Evolutionary conservation across 2,797 vertebrate species (phyloP), one percentile per base, ranked within the genome.

Genomic region (Salarias fasciatus): DNA sequence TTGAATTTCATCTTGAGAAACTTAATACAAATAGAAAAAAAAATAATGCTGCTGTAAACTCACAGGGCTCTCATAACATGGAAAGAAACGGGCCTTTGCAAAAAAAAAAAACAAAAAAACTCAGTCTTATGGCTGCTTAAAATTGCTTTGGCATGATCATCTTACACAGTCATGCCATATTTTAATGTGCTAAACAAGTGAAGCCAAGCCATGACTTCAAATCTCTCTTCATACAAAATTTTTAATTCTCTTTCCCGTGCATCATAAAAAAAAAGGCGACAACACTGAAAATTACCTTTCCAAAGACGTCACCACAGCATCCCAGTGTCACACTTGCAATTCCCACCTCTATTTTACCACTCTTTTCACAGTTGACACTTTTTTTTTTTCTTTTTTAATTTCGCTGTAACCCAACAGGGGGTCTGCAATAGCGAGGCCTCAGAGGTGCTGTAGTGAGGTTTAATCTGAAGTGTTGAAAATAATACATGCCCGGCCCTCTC

Each of bases 381-480:
- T 28, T 60, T 45, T 37, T 41, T 67, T 31, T 48, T 15, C 7
- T 14, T 58, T 57, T 83, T 84, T 68, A 74, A 82, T 80, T 84
- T 81, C 5, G 36, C 70, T 63, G 58, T 72, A 81, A 83, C 70
- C 56, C 80, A 78, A 80, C 80, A 80, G 80, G 86, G 70, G 79
- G 77, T 82, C 77, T 67, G 56, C 47, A 40, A 73, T 82, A 83
- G 77, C 59, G 51, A 68, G 67, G 63, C 82, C 59, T 70, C 61
- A 9, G 84, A 81, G 18, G 87, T 80, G 82, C 57, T 49, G 35
- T 78, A 73, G 55, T 70, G 62, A 52, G 41, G 41, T 80, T 84
- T 86, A 86, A 85, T 89, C 83, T 80, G 53, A 83, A 79, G 79
- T 88, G 80, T 81, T 86, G 83, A 89, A 90, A 87, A 85, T 85